These are phyloP conservation scores for Drosophila seguyi DNA, from an alignment of 1,140 invertebrate species.

Conservation along the genomic window DNA sequence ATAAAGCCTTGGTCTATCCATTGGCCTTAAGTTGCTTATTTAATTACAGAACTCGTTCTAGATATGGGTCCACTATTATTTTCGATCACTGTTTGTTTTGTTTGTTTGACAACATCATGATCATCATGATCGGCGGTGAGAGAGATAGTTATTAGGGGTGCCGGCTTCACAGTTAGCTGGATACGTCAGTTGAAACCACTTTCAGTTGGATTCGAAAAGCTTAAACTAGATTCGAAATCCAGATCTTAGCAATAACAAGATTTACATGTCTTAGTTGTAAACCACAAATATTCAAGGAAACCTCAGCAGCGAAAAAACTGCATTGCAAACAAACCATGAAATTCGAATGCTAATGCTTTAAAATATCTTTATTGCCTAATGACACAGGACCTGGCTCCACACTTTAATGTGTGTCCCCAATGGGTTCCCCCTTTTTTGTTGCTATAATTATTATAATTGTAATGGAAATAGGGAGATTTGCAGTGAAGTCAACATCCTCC, in stretches of 20 bases:
- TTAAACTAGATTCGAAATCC: constrained; percentile 55
- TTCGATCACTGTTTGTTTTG: constrained; percentile 32
- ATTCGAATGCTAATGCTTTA: neutral
- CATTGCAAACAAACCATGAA: constrained; percentile 44
- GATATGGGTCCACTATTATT: constrained; percentile 6
- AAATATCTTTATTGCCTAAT: neutral
- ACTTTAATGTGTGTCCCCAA: neutral
- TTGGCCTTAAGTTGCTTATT: constrained; percentile 44
- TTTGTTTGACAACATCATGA: constrained; percentile 34
- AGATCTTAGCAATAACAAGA: constrained; percentile 39
- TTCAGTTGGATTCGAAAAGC: constrained; percentile 75
- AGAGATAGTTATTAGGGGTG: constrained; percentile 26
- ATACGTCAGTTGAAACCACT: constrained; percentile 74
- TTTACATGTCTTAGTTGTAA: constrained; percentile 40
- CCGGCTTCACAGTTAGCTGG: constrained; percentile 68
- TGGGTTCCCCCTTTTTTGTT: constrained; percentile 20
- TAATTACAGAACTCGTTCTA: constrained; percentile 68
- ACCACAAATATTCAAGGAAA: constrained; percentile 64
- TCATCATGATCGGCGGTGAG: constrained; percentile 31
- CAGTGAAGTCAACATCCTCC: constrained; percentile 70
- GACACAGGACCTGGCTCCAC: neutral
- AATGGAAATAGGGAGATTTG: constrained; percentile 11
- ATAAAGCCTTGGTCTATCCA: constrained; percentile 13
- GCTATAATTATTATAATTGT: constrained; percentile 53
- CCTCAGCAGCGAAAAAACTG: constrained; percentile 32